These are phyloP conservation scores for human (Homo sapiens) DNA, from an alignment of 2,113 vertebrate species.

Conservation along the genomic window GRCh38 chrX:17800001-17800500, in stretches of 20 bases:
- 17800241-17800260: constrained; percentile 83
- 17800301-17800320: constrained; percentile 68
- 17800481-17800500: constrained; percentile 99
- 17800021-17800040: constrained; percentile 78
- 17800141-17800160: constrained; percentile 86
- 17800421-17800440: constrained; percentile 97
- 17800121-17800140: constrained; percentile 91
- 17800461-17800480: constrained; percentile 99
- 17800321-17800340: constrained; percentile 91
- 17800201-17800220: constrained; percentile 91
- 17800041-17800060: constrained; percentile 85
- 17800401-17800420: constrained; percentile 89
- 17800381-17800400: constrained; percentile 84
- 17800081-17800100: constrained; percentile 86
- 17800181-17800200: constrained; percentile 91
- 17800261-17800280: constrained; percentile 80
- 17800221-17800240: constrained; percentile 87
- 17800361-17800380: constrained; percentile 87
- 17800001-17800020: constrained; percentile 56
- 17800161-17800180: constrained; percentile 90
- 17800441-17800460: constrained; percentile 98
- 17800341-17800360: constrained; percentile 87
- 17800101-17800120: constrained; percentile 91
- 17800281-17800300: constrained; percentile 79
- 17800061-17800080: constrained; percentile 91